These are phyloP conservation scores for Zelostemma sp. DNA, from an alignment of 1,140 invertebrate genomes.

Conservation along the genomic window DNA sequence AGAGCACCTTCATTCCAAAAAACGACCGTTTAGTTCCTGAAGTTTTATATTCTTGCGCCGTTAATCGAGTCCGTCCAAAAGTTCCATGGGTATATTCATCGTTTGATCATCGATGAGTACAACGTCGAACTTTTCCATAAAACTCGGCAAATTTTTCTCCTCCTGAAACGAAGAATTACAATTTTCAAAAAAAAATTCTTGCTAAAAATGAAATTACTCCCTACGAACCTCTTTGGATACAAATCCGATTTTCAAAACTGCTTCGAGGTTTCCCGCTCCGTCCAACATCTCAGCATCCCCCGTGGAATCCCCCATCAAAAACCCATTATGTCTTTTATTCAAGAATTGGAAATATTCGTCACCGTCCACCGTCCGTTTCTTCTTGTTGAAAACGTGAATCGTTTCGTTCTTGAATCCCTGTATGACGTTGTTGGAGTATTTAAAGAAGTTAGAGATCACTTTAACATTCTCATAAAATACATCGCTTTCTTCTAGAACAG, in stretches of 20 bases:
- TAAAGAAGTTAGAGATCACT: conserved; percentile 92
- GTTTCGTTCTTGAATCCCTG: conserved; percentile 80
- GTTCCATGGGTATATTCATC: conserved; percentile 76
- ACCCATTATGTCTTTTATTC: conserved; percentile 79
- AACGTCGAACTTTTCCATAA: conserved; percentile 86
- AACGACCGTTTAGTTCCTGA: too few species aligned
- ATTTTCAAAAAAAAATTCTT: too few species aligned
- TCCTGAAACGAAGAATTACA: conserved; percentile 71
- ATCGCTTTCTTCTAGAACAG: conserved; percentile 79
- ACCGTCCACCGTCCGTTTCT: conserved; percentile 84
- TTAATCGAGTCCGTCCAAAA: too few species aligned
- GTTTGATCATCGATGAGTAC: conserved; percentile 90
- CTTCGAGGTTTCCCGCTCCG: conserved; percentile 79
- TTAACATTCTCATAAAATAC: conserved; percentile 84
- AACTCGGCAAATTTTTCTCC: conserved; percentile 78
- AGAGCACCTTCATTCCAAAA: too few species aligned
- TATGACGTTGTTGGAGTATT: conserved; percentile 76
- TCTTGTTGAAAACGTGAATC: conserved; percentile 94
- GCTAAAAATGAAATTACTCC: too few species aligned
- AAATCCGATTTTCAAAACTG: conserved; percentile 91
- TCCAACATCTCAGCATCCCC: conserved; percentile 93
- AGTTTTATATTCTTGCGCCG: too few species aligned
- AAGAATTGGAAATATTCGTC: conserved; percentile 84
- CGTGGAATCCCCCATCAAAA: conserved; percentile 89
- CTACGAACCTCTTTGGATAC: conserved; percentile 80